Base-by-base conservation (phyloP, 2,797 vertebrate species). In the Halcyon leucocephala region DNA sequence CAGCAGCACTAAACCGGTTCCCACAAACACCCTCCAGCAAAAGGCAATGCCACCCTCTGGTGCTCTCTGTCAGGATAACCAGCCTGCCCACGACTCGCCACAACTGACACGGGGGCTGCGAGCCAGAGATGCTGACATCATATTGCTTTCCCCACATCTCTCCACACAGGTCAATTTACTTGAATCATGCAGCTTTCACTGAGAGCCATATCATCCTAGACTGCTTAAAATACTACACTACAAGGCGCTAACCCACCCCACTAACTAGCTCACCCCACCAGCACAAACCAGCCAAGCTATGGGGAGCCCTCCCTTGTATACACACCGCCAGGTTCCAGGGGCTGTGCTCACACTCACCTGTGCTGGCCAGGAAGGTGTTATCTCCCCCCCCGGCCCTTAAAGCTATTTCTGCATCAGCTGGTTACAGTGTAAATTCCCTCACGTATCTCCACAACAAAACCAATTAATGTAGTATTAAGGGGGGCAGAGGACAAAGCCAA, bases 41-140 rank as follows among this genome's bases (percentile, higher is more conserved):
- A 57, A 13, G 73, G 22, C 85, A 71, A 78, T 54, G 61, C 76
- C 94, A 31, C 89, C 81, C 70, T 69, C 90, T 84, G 24, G 28
- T 74, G 84, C 20, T 54, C 14, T 26, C 31, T 6, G 25, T 33
- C 31, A 58, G 52, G 6, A 89, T 10, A 62, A 42, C 35, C 42
- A 28, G 10, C 0, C 41, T 46, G 13, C 24, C 17, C 18, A 1
- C 15, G 14, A 6, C 9, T 14, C 39, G 2, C 25, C 28, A 29
- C 17, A 31, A 5, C 9, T 16, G 20, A 54, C 2, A 0, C 1
- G 7, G 24, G 6, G 5, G 5, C 31, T 77, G 62, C 48, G 2
- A 4, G 14, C 5, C 6, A 3, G 1, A 6, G 29, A 1, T 41
- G 11, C 15, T 28, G 1, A 1, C 51, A 6, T 0, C 24, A 0